phyloP scores from a whole-genome alignment of 2,888 invertebrate genomes.

The Diogma glabrata region DNA sequence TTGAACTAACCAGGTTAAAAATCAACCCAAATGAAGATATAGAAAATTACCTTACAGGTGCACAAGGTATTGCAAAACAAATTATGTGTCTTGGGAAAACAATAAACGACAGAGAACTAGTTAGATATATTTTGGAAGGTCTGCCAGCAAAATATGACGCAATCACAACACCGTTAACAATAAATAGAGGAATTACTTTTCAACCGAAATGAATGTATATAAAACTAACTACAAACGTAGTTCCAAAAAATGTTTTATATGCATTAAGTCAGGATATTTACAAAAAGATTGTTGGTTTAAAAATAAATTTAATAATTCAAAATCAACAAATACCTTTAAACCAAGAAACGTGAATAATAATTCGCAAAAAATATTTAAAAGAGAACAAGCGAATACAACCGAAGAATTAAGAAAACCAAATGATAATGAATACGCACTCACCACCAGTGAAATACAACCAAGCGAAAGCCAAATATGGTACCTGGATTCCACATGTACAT shows the following conservation, averaged over 20 bases:
- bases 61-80: not conserved
- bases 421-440: too few relatives aligned
- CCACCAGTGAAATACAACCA: too few relatives aligned
- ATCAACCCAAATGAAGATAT: not conserved
- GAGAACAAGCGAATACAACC: too few relatives aligned
- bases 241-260: too few relatives aligned
- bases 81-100: not conserved
- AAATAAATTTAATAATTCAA: too few relatives aligned
- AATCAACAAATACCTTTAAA: too few relatives aligned
- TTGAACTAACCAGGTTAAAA: not conserved
- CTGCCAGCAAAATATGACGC: not conserved
- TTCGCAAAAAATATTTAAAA: too few relatives aligned
- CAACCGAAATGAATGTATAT: not conserved
- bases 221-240: not conserved
- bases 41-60: not conserved
- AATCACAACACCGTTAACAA: not conserved
- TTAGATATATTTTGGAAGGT: not conserved
- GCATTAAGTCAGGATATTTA: too few relatives aligned
- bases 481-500: not conserved
- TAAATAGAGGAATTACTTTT: not conserved
- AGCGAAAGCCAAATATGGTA: constrained; percentile 1
- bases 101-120: not conserved
- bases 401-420: too few relatives aligned
- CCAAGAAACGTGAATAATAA: too few relatives aligned
- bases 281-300: too few relatives aligned